These are phyloP conservation scores for Heliconius himera DNA, from an alignment of 1,140 invertebrate genomes.

Conservation along the genomic window DNA sequence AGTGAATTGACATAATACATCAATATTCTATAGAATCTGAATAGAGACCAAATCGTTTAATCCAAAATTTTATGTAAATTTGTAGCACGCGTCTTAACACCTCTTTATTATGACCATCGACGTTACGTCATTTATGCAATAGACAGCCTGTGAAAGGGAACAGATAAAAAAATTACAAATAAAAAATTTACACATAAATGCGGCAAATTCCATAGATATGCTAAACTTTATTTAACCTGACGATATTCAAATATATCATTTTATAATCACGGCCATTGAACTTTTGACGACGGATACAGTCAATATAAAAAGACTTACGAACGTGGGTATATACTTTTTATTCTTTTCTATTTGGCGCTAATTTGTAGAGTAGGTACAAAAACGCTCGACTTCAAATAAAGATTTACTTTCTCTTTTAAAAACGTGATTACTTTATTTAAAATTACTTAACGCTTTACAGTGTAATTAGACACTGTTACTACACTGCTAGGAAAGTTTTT, in stretches of 20 bases:
- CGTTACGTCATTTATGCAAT: slow-evolving; percentile 35
- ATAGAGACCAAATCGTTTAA: slow-evolving; percentile 10
- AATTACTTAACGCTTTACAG: not conserved
- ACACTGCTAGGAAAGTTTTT: not conserved
- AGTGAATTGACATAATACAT: not conserved
- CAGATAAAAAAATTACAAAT: slow-evolving; percentile 34
- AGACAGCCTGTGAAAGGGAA: slow-evolving; percentile 30
- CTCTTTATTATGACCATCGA: slow-evolving; percentile 32
- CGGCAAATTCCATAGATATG: slow-evolving; percentile 67
- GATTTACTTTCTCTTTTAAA: slow-evolving; percentile 29
- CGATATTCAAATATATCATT: slow-evolving; percentile 43
- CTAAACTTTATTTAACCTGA: slow-evolving; percentile 64
- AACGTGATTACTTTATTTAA: slow-evolving; percentile 15
- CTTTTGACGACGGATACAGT: slow-evolving; percentile 47
- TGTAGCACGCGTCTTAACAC: slow-evolving; percentile 52
- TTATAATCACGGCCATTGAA: slow-evolving; percentile 61
- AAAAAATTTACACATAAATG: slow-evolving; percentile 72
- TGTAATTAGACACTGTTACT: not conserved
- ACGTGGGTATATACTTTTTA: slow-evolving; percentile 32
- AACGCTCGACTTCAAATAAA: slow-evolving; percentile 18
- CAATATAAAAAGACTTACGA: slow-evolving; percentile 44
- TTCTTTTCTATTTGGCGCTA: slow-evolving; percentile 26
- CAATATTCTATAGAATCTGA: not conserved
- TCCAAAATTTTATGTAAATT: slow-evolving; percentile 65
- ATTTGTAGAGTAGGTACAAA: slow-evolving; percentile 21